Evolutionary conservation across 2,113 vertebrate species (phyloP).

Genomic region (Pipa parva): DNA sequence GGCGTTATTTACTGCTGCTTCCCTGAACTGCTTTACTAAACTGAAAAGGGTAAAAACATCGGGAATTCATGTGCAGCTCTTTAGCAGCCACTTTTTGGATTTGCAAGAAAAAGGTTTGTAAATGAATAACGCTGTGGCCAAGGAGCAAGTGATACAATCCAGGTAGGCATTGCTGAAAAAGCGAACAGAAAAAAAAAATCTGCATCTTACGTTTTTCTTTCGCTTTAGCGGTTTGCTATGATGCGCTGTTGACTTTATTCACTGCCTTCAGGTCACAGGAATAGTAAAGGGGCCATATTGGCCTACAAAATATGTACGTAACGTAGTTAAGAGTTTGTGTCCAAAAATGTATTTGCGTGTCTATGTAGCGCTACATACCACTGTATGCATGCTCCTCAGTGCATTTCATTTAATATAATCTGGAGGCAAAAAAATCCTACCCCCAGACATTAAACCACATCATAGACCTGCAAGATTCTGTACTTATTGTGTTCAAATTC

Average conservation of each 20-base stretch:
- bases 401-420: background rate
- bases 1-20: background rate
- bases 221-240: no score
- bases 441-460: background rate
- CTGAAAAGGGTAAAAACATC: background rate
- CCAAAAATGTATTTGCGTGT: background rate
- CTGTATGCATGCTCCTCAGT: background rate
- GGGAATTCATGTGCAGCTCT: no score
- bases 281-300: background rate
- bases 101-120: no score
- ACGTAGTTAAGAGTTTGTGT: background rate
- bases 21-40: background rate
- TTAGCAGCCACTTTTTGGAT: no score
- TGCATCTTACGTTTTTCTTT: no score
- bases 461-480: background rate
- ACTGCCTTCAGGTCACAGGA: no score
- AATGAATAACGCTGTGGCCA: no score
- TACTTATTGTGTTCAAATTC: constrained; percentile 20
- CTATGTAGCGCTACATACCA: background rate
- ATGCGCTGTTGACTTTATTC: no score
- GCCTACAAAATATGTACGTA: background rate
- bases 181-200: no score
- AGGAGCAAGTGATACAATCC: no score
- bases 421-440: background rate
- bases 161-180: no score